phyloP scores from a whole-genome alignment of 2,888 invertebrate species.

The Tortricodes alternella region DNA sequence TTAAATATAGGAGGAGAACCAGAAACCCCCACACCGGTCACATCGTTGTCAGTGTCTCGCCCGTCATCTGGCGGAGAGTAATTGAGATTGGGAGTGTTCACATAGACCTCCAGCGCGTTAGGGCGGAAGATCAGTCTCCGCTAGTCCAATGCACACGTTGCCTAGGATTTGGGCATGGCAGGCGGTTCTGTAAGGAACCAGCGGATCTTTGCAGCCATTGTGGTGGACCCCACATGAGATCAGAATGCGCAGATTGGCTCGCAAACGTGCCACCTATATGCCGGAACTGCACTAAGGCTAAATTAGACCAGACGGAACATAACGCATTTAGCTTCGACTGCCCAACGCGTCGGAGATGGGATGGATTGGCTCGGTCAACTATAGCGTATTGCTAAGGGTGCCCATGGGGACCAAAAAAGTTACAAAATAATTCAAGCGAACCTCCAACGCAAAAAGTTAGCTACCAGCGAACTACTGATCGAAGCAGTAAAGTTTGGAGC shows the following conservation, averaged over 20 bases:
- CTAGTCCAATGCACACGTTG: not conserved
- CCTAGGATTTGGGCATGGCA: conserved; percentile 17
- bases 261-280: conserved; percentile 3
- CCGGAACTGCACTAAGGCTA: conserved; percentile 23
- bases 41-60: not conserved
- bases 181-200: not conserved
- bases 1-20: not conserved
- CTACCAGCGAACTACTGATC: conserved; percentile 24
- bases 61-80: not conserved
- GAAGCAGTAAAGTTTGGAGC: not conserved
- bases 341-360: not conserved
- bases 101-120: not conserved
- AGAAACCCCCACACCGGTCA: not conserved
- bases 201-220: conserved; percentile 11
- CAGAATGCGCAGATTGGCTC: conserved; percentile 1
- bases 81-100: not conserved
- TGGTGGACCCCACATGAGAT: conserved; percentile 2
- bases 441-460: conserved; percentile 26
- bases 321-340: not conserved
- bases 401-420: not conserved
- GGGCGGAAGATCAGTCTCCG: conserved; percentile 5
- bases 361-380: not conserved
- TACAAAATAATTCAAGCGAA: conserved; percentile 24
- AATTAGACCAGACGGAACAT: not conserved
- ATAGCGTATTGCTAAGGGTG: conserved; percentile 30